phyloP scores from a whole-genome alignment of 2,113 vertebrate species.

The Myrmecobius fasciatus region DNA sequence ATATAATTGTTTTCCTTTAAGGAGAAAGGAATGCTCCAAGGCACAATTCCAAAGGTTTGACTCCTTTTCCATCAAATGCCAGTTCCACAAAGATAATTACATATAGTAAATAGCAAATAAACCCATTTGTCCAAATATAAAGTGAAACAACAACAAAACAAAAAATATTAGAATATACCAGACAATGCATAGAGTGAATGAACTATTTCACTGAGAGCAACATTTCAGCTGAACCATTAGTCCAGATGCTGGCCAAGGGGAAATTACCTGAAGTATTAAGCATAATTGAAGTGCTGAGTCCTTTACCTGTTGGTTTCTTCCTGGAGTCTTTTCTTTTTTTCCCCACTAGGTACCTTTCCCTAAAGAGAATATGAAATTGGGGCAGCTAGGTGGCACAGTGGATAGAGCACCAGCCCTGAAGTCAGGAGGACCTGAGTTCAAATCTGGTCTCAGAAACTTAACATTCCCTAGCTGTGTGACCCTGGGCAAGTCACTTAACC shows the following conservation, averaged over 20 bases:
- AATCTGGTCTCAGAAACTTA: too few species aligned
- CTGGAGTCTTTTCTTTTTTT: background rate
- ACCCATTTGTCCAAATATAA: background rate
- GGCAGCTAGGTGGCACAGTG: too few species aligned
- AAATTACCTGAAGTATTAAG: background rate
- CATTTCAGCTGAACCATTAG: background rate
- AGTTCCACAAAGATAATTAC: background rate
- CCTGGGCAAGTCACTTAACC: too few species aligned
- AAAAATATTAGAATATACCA: background rate
- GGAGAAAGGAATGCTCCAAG: background rate
- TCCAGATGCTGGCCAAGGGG: background rate
- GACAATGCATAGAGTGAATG: background rate
- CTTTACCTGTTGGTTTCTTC: background rate
- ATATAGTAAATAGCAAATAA: background rate
- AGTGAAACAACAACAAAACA: background rate
- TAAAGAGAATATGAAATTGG: background rate
- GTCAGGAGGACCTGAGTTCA: too few species aligned
- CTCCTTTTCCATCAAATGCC: background rate
- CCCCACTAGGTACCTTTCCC: background rate
- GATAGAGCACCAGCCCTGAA: too few species aligned
- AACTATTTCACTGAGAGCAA: background rate
- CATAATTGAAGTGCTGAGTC: background rate
- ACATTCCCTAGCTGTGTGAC: too few species aligned
- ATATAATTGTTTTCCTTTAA: background rate
- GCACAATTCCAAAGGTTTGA: background rate